Percentiles rank a stretch among this genome's conserved stretches.
Evolutionary conservation across 2,888 invertebrate genomes (phyloP).

Genomic region (Bibio marci): DNA sequence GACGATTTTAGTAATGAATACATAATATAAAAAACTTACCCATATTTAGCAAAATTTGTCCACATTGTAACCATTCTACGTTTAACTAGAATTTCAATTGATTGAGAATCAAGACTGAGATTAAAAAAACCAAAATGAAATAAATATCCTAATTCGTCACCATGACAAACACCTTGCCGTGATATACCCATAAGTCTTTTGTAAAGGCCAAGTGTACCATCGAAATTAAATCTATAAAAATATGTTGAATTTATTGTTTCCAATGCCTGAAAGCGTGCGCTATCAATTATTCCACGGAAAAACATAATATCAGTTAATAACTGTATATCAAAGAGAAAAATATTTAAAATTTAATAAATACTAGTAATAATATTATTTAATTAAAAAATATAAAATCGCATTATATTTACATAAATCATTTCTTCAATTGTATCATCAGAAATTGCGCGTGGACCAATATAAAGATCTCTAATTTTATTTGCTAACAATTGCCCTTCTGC

Average conservation of each 20-base stretch:
- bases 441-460: constrained; percentile 37
- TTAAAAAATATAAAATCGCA: background rate
- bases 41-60: constrained; percentile 46
- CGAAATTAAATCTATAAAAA: constrained; percentile 42
- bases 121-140: constrained; percentile 46
- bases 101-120: constrained; percentile 38
- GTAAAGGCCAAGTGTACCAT: constrained; percentile 43
- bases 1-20: too few species aligned
- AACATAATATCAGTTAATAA: constrained; percentile 46
- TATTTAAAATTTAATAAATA: constrained; percentile 4
- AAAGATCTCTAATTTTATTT: constrained; percentile 34
- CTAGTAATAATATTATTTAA: background rate
- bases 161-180: constrained; percentile 42
- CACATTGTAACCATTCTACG: constrained; percentile 43
- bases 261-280: constrained; percentile 29
- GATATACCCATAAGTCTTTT: constrained; percentile 42
- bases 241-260: constrained; percentile 34
- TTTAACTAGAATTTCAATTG: constrained; percentile 38
- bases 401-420: constrained; percentile 34
- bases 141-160: constrained; percentile 45
- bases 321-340: constrained; percentile 20
- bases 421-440: constrained; percentile 36
- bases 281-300: constrained; percentile 36
- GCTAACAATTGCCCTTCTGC: constrained; percentile 29
- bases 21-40: constrained; percentile 32